phyloP scores from a whole-genome alignment of 1,140 invertebrate species.

The Stegodyphus dumicola region DNA sequence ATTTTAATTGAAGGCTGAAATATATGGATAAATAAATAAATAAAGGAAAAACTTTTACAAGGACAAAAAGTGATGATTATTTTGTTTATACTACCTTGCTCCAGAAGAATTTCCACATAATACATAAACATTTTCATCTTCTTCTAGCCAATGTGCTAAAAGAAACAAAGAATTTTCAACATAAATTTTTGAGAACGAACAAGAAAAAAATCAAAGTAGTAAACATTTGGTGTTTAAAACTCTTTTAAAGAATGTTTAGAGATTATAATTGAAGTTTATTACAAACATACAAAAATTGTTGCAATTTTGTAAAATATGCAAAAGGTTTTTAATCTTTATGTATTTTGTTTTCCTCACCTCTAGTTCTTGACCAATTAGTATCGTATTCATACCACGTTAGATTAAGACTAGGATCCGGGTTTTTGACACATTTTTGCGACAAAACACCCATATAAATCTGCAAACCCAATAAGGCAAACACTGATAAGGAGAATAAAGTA shows the following conservation, averaged over 20 bases:
- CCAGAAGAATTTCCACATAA: constrained; percentile 70
- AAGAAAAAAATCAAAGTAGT: too few species aligned
- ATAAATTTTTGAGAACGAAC: too few species aligned
- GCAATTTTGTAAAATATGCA: too few species aligned
- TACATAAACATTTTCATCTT: constrained; percentile 28
- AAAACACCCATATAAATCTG: constrained; percentile 99
- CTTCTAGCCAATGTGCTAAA: constrained; percentile 38
- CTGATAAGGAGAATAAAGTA: constrained; percentile 97
- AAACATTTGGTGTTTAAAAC: too few species aligned
- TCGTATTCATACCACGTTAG: constrained; percentile 83
- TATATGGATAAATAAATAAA: too few species aligned
- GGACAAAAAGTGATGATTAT: neutral
- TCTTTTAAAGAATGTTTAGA: too few species aligned
- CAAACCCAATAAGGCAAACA: constrained; percentile 97
- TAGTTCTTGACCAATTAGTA: constrained; percentile 11
- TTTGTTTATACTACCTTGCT: constrained; percentile 67
- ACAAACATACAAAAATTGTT: too few species aligned
- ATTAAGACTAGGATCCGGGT: constrained; percentile 86
- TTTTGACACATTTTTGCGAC: constrained; percentile 94
- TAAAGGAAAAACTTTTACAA: too few species aligned
- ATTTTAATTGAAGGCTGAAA: too few species aligned
- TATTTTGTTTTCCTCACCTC: constrained; percentile 4
- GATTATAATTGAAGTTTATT: too few species aligned
- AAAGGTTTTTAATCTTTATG: neutral
- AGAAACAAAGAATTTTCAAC: neutral